Percentiles rank a stretch among this genome's conserved stretches.
Conservation (phyloP, 37 sponge, comb jelly and placozoan genomes). For the Ianthella basta region DNA sequence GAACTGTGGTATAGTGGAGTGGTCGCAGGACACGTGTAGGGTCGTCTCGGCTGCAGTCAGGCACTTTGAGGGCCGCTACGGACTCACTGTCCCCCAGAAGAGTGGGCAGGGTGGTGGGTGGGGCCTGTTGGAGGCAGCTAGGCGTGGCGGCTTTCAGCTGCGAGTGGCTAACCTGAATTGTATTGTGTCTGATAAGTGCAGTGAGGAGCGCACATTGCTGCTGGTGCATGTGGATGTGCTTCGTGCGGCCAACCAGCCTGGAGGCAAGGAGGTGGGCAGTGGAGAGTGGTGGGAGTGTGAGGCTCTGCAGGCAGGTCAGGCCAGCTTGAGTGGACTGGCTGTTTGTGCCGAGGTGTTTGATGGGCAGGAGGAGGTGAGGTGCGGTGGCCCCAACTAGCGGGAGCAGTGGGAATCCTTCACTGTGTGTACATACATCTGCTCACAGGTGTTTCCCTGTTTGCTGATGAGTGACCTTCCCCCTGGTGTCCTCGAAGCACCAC, state of each 20-base stretch:
- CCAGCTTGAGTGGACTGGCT: background rate
- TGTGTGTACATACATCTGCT: background rate
- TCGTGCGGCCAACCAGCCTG: too few species aligned
- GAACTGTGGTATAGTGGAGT: conserved; percentile 43
- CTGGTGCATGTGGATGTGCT: too few species aligned
- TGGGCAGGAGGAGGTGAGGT: background rate
- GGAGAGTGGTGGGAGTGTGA: too few species aligned
- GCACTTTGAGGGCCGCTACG: conserved; percentile 22
- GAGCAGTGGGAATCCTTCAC: background rate
- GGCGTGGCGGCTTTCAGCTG: too few species aligned
- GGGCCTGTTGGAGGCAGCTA: too few species aligned
- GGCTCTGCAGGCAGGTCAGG: too few species aligned
- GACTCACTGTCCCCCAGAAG: background rate
- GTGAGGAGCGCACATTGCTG: too few species aligned
- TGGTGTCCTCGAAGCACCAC: conserved; percentile 23
- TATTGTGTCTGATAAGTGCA: too few species aligned
- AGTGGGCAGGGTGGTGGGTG: too few species aligned
- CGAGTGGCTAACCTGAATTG: too few species aligned
- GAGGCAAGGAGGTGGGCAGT: too few species aligned
- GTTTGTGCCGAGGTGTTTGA: background rate
- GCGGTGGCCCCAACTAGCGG: background rate
- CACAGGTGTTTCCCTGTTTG: conserved; percentile 19
- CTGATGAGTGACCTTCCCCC: conserved; percentile 11
- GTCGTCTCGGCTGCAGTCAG: conserved; percentile 41
- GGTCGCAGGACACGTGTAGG: conserved; percentile 47